Evolutionary conservation across 2,888 invertebrate genomes (phyloP).

Genomic region (Amphipyra berbera): DNA sequence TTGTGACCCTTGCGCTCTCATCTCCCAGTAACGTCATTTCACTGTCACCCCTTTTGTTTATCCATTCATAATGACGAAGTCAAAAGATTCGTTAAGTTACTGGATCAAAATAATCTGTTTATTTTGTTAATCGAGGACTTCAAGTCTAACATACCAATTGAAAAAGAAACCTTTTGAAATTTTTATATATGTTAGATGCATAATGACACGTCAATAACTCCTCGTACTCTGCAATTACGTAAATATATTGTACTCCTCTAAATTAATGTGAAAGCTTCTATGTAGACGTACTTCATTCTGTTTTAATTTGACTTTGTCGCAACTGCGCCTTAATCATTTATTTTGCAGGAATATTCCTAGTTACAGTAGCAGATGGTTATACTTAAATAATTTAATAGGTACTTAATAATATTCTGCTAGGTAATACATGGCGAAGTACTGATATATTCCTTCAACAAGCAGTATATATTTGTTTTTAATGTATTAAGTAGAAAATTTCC

Average conservation of each 20-base stretch:
- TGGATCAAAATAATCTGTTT: conserved; percentile 14
- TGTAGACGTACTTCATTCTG: background rate
- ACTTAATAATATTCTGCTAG: too few species aligned
- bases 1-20: conserved; percentile 41
- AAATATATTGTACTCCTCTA: background rate
- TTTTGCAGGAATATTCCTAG: too few species aligned
- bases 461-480: too few species aligned
- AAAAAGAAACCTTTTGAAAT: too few species aligned
- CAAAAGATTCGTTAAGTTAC: conserved; percentile 3
- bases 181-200: background rate
- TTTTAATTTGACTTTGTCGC: conserved; percentile 1
- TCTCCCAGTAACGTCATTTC: conserved; percentile 45
- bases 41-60: conserved; percentile 40
- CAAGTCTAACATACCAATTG: too few species aligned
- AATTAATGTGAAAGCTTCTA: conserved; percentile 1
- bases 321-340: background rate
- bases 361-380: too few species aligned
- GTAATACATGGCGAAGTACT: background rate
- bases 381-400: too few species aligned
- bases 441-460: too few species aligned
- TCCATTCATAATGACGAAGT: conserved; percentile 18
- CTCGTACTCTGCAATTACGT: background rate
- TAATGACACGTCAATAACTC: background rate
- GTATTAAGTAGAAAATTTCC: conserved; percentile 2
- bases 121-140: conserved; percentile 6